phyloP scores from a whole-genome alignment of 2,888 invertebrate genomes.

The Podotricha telesiphe region DNA sequence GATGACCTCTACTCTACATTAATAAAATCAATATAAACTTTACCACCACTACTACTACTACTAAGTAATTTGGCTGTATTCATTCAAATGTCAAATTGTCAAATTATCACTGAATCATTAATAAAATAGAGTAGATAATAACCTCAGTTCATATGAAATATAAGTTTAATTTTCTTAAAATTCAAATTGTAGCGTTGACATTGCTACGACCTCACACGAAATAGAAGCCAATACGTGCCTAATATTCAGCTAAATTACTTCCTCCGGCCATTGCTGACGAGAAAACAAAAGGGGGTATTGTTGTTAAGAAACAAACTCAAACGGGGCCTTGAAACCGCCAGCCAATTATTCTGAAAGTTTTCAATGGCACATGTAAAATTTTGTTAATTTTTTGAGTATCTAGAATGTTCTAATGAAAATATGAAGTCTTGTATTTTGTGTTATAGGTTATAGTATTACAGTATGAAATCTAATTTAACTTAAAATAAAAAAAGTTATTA shows the following conservation, averaged over 20 bases:
- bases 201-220: constrained; percentile 69
- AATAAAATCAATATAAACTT: too few relatives aligned
- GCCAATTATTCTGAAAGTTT: constrained; percentile 40
- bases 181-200: constrained; percentile 48
- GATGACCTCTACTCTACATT: too few relatives aligned
- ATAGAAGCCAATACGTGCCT: constrained; percentile 70
- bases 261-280: constrained; percentile 59
- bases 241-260: constrained; percentile 76
- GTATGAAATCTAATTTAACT: too few relatives aligned
- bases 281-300: constrained; percentile 60
- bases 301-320: constrained; percentile 42
- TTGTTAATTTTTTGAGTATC: constrained; percentile 22
- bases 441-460: too few relatives aligned
- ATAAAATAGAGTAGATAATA: neutral
- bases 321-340: constrained; percentile 43
- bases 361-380: constrained; percentile 36
- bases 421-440: too few relatives aligned
- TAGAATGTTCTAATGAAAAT: neutral
- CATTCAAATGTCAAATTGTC: neutral
- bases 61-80: neutral
- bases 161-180: constrained; percentile 26
- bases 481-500: too few relatives aligned
- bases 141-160: constrained; percentile 9
- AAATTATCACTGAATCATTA: neutral
- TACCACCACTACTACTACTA: neutral